Base-by-base conservation (phyloP, 2,113 vertebrate species). In the Illadopsis cleaveri region DNA sequence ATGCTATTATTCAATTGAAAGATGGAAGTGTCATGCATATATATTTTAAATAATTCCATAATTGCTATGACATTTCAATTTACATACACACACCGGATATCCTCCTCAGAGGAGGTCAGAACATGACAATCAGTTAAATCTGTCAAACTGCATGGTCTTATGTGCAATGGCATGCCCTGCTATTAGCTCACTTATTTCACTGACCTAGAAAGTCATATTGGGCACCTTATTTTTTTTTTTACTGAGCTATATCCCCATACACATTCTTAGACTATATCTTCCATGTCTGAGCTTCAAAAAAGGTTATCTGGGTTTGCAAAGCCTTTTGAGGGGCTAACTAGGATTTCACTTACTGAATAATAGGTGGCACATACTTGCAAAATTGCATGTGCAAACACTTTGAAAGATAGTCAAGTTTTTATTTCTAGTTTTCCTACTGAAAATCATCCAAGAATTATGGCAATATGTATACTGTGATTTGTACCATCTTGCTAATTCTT, bases 401-500 rank as follows among this genome's bases (percentile, higher is more conserved):
- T 19, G 62, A 93, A 80, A 75, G 53, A 24, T 8, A 66, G 25
- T 68, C 6, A 44, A 33, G 27, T 10, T 71, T 68, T 60, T 57
- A 44, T 27, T 88, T 75, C n/a, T 40, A 31, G 22, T 69, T 42
- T 79, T 88, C 48, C 25, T 64, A 48, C 13, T 90, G 57, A 82
- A 82, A 91, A 90, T 37, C 31, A 93, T 72, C 53, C 53, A 60
- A 72, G 22, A 87, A 79, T 78, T 75, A 88, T 16, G 42, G 68
- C 80, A 84, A 50, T 66, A 57, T 24, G 56, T 27, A 53, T 42
- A 66, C 58, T 56, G 66, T 48, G 76, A 86, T 73, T 91, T 31
- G 19, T 79, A 64, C 57, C 85, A 90, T 90, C 82, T 90, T 93
- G 58, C 42, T 95, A 69, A 90, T 77, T 88, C 81, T 91, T 97